Conservation (phyloP, 2,797 vertebrate species). For the Aythya fuligula region DNA sequence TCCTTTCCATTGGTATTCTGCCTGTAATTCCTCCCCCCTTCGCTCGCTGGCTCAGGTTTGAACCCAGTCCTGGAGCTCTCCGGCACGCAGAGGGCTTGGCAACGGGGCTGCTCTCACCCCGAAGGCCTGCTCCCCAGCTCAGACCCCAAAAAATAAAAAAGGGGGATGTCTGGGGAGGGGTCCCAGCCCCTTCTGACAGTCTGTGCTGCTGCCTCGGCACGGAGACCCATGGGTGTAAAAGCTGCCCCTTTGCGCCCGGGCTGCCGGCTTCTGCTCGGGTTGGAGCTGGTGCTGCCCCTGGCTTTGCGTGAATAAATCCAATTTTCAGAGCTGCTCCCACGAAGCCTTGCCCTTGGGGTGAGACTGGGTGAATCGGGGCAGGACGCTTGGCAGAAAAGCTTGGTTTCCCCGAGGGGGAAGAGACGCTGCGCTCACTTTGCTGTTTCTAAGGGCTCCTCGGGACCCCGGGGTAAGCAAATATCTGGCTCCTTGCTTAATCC, state of each 20-base stretch:
- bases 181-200: not conserved
- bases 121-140: not conserved
- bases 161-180: fast-evolving
- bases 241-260: not conserved
- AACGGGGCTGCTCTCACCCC: not conserved
- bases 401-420: not conserved
- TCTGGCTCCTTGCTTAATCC: not conserved
- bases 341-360: not conserved
- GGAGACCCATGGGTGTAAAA: not conserved
- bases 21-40: not conserved
- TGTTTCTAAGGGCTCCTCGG: not conserved
- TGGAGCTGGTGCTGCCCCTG: not conserved
- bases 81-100: not conserved
- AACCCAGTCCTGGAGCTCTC: not conserved
- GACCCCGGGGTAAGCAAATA: not conserved
- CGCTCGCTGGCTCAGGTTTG: not conserved
- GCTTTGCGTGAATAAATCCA: not conserved
- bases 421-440: not conserved
- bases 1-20: not conserved
- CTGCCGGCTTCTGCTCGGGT: not conserved
- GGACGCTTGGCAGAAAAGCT: not conserved
- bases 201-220: not conserved
- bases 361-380: not conserved
- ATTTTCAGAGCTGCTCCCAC: not conserved
- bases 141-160: too few species aligned